Evolutionary conservation across 2,888 invertebrate species (phyloP).

Genomic region (Drosophila macrospina): DNA sequence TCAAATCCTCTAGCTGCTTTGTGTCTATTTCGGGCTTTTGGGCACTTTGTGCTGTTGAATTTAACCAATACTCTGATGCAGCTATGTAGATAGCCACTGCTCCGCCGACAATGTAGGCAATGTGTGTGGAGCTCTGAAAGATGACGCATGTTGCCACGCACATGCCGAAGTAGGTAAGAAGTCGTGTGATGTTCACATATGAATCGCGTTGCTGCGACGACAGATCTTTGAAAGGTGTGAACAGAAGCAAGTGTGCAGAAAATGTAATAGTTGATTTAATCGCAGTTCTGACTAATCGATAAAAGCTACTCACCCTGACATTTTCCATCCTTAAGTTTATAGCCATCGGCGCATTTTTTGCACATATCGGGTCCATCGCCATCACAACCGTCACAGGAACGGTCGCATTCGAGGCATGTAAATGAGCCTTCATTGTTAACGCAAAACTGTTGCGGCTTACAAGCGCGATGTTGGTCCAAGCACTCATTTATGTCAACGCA

Average conservation of each 20-base stretch:
- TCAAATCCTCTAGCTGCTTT: slow-evolving; percentile 84
- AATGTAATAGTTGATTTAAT: slow-evolving; percentile 32
- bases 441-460: slow-evolving; percentile 91
- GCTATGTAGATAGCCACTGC: slow-evolving; percentile 93
- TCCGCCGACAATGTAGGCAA: slow-evolving; percentile 92
- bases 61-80: slow-evolving; percentile 92
- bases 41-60: slow-evolving; percentile 73
- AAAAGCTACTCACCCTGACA: slow-evolving; percentile 88
- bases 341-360: slow-evolving; percentile 91
- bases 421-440: slow-evolving; percentile 95
- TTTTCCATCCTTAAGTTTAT: slow-evolving; percentile 89
- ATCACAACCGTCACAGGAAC: slow-evolving; percentile 92
- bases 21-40: slow-evolving; percentile 83
- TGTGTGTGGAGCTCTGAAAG: slow-evolving; percentile 91
- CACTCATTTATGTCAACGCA: slow-evolving; percentile 96
- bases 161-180: slow-evolving; percentile 93
- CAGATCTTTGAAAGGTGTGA: slow-evolving; percentile 82
- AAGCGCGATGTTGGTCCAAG: slow-evolving; percentile 86
- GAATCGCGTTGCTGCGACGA: slow-evolving; percentile 86
- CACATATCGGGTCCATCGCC: slow-evolving; percentile 98
- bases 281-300: slow-evolving; percentile 1
- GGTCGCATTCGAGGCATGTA: slow-evolving; percentile 92
- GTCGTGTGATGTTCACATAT: slow-evolving; percentile 89
- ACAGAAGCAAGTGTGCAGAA: slow-evolving; percentile 16
- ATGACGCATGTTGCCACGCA: slow-evolving; percentile 94